Evolutionary conservation across 1,140 invertebrate genomes (phyloP).

Genomic region (Achatina immaculata): DNA sequence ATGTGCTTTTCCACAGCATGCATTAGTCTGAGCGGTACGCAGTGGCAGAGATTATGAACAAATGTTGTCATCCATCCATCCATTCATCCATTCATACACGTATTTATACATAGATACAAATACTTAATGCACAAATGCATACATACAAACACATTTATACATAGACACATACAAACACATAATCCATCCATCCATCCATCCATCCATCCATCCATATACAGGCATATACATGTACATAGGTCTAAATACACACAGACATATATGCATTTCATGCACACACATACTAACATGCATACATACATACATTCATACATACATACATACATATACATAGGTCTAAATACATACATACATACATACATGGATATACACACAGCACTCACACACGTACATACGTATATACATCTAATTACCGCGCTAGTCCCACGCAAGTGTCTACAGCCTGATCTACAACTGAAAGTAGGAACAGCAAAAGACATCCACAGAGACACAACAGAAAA

Average conservation of each 20-base stretch:
- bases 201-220: conserved; percentile 13
- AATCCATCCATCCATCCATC: conserved; percentile 5
- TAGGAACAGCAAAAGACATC: too few relatives aligned
- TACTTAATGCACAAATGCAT: neutral
- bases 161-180: conserved; percentile 21
- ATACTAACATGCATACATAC: neutral
- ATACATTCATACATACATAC: neutral
- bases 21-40: too few relatives aligned
- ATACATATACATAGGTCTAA: neutral
- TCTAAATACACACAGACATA: neutral
- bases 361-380: neutral
- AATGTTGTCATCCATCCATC: too few relatives aligned
- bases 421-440: too few relatives aligned
- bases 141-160: conserved; percentile 13
- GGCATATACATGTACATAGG: neutral
- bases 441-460: too few relatives aligned
- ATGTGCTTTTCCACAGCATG: too few relatives aligned
- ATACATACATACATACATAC: neutral
- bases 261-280: neutral
- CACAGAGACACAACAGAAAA: too few relatives aligned
- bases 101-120: neutral
- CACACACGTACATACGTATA: too few relatives aligned
- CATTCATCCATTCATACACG: neutral
- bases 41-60: too few relatives aligned
- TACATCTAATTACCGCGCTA: too few relatives aligned